These are phyloP conservation scores for Podarcis siculus DNA, from an alignment of 2,797 vertebrate species.

Conservation along the genomic window DNA sequence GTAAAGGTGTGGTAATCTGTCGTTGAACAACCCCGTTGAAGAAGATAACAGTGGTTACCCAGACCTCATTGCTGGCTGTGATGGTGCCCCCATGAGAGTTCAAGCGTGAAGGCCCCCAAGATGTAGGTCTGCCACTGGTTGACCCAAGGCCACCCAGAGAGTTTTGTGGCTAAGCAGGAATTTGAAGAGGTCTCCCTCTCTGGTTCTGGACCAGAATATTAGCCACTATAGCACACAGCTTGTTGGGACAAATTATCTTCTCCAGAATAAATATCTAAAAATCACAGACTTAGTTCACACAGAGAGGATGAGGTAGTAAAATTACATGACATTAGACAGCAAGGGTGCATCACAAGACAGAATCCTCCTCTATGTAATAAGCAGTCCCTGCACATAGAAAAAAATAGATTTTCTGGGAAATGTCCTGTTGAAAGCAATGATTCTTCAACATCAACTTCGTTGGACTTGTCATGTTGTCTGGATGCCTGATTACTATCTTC, in stretches of 20 bases:
- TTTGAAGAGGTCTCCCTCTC: neutral
- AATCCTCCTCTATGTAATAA: neutral
- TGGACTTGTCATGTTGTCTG: no score
- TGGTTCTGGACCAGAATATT: neutral
- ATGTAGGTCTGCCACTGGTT: no score
- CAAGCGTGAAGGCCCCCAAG: no score
- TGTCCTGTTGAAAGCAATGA: neutral
- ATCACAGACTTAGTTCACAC: neutral
- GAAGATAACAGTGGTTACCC: no score
- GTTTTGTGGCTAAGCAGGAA: neutral
- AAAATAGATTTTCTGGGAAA: neutral
- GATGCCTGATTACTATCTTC: no score
- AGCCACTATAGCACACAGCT: neutral
- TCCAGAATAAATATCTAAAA: neutral
- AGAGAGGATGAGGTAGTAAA: neutral
- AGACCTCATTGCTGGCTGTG: no score
- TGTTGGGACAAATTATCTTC: neutral
- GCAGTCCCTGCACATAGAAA: no score
- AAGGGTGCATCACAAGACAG: neutral
- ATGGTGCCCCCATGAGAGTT: no score
- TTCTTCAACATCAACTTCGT: no score
- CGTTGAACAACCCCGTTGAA: no score
- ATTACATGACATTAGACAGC: neutral
- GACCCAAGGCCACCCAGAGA: no score
- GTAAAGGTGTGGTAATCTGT: no score